Conservation (phyloP, 1,140 invertebrate species). For the Bombus superbus region DNA sequence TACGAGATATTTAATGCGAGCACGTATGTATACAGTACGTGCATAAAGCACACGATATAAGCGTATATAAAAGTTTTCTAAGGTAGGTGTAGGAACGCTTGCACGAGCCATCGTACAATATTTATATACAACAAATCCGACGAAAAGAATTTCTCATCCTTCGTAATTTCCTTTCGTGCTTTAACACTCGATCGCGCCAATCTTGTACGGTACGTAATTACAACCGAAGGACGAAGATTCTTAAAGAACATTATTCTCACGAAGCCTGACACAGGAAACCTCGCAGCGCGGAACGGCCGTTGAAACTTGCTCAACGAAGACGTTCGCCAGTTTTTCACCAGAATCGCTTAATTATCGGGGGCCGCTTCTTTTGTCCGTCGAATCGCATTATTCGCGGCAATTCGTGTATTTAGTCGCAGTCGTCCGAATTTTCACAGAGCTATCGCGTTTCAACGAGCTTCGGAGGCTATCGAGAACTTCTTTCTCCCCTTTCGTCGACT, state of each 20-base stretch:
- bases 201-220: not conserved
- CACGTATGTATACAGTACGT: too few relatives aligned
- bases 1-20: too few relatives aligned
- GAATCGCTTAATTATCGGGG: conserved; percentile 26
- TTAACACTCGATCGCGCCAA: not conserved
- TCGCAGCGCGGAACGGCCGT: not conserved
- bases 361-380: conserved; percentile 24
- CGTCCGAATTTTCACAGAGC: conserved; percentile 14
- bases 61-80: too few relatives aligned
- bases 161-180: not conserved
- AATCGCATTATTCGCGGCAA: conserved; percentile 40
- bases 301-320: conserved; percentile 11
- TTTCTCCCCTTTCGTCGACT: not conserved
- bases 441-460: not conserved
- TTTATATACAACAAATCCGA: not conserved
- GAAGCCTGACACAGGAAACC: not conserved
- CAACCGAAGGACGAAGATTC: not conserved
- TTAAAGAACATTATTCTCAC: not conserved
- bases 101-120: too few relatives aligned
- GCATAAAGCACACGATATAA: too few relatives aligned
- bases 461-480: not conserved
- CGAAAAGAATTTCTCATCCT: not conserved
- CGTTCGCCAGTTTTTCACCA: conserved; percentile 22
- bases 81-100: too few relatives aligned
- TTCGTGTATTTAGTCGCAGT: conserved; percentile 44